These are phyloP conservation scores for Spinus pinus DNA, from an alignment of 2,797 vertebrate species.

Conservation along the genomic window DNA sequence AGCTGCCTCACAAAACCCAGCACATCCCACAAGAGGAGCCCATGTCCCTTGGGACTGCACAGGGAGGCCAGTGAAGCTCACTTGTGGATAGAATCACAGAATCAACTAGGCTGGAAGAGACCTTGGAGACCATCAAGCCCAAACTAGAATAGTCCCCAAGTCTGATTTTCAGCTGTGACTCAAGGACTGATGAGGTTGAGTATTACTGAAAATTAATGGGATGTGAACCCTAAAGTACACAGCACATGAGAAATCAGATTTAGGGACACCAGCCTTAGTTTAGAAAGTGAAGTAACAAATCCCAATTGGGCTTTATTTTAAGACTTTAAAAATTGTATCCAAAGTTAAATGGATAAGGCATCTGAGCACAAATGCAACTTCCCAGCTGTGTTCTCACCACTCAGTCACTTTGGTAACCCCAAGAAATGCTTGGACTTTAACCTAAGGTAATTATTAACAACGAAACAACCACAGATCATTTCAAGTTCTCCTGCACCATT, in stretches of 20 bases:
- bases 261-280: not conserved
- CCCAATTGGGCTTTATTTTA: not conserved
- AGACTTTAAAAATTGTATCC: not conserved
- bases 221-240: not conserved
- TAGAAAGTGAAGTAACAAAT: not conserved
- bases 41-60: not conserved
- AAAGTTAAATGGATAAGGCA: not conserved
- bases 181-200: not conserved
- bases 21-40: not conserved
- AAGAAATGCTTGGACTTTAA: not conserved
- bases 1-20: not conserved
- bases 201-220: not conserved
- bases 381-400: not conserved
- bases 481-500: not conserved
- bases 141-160: not conserved
- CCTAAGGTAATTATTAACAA: not conserved
- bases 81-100: not conserved
- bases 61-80: not conserved
- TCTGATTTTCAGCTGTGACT: not conserved
- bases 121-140: not conserved
- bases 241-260: not conserved
- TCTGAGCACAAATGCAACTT: not conserved
- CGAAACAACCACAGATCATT: not conserved
- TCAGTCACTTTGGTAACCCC: not conserved
- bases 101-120: not conserved